Percentiles rank a stretch among this genome's conserved stretches.
phyloP scores from a whole-genome alignment of 2,888 invertebrate species.

The Drosophila robusta region DNA sequence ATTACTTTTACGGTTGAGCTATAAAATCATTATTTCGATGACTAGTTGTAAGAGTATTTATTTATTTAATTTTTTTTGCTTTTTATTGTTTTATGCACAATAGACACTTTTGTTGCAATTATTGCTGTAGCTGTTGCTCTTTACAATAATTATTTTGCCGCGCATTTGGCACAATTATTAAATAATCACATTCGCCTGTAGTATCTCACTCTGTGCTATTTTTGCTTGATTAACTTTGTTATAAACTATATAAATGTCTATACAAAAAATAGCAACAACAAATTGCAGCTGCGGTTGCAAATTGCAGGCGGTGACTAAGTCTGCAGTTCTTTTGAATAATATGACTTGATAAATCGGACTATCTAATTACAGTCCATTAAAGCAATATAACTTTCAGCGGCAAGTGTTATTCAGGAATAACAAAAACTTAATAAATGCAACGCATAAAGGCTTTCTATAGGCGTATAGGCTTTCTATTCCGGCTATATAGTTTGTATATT shows the following conservation, averaged over 20 bases:
- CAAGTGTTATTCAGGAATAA: constrained; percentile 2
- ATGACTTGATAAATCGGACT: constrained; percentile 51
- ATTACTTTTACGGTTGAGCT: not conserved
- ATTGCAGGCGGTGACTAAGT: constrained; percentile 42
- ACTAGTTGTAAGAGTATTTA: constrained; percentile 27
- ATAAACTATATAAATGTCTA: constrained; percentile 50
- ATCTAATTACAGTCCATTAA: constrained; percentile 53
- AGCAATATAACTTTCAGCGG: constrained; percentile 27
- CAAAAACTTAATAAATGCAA: no score
- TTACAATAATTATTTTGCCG: constrained; percentile 66
- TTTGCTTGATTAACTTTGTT: constrained; percentile 74
- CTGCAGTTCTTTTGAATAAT: constrained; percentile 39
- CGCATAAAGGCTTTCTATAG: no score
- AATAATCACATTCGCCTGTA: constrained; percentile 72
- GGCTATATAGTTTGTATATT: no score
- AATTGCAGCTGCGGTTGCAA: constrained; percentile 48
- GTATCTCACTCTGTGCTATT: constrained; percentile 67
- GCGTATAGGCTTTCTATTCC: no score
- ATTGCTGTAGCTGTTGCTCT: constrained; percentile 28
- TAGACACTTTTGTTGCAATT: constrained; percentile 40
- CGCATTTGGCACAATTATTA: constrained; percentile 79
- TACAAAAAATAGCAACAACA: constrained; percentile 16
- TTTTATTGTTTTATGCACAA: constrained; percentile 58
- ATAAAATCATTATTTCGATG: not conserved
- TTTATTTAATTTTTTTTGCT: constrained; percentile 7